A percentile compares a stretch with the other conserved stretches of the same genome.
Conservation (phyloP, 2,113 vertebrate species). For the Blennius ocellaris region DNA sequence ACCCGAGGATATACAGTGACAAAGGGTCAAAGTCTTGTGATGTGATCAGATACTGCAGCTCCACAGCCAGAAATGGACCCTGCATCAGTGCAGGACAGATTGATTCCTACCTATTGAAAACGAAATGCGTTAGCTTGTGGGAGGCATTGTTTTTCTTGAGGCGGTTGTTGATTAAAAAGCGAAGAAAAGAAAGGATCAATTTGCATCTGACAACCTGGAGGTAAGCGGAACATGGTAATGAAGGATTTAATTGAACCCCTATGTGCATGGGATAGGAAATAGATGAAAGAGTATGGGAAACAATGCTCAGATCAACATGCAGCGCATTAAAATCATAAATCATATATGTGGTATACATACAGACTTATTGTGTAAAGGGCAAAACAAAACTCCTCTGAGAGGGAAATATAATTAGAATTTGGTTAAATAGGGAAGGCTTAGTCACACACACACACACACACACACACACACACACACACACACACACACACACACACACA, state of each 20-base stretch:
- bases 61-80: conserved; percentile 43
- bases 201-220: conserved; percentile 68
- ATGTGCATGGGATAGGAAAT: conserved; percentile 38
- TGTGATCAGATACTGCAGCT: conserved; percentile 38
- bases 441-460: no score
- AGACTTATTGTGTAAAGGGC: conserved; percentile 19
- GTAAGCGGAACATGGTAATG: conserved; percentile 72
- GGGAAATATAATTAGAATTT: conserved; percentile 29
- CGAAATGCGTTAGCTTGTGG: conserved; percentile 57
- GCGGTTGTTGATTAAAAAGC: conserved; percentile 71
- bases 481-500: conserved; percentile 16
- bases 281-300: conserved; percentile 39
- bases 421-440: conserved; percentile 37
- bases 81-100: conserved; percentile 46
- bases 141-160: conserved; percentile 62
- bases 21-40: conserved; percentile 53
- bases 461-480: conserved; percentile 11
- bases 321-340: conserved; percentile 26
- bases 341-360: conserved; percentile 13
- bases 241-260: conserved; percentile 62
- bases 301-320: conserved; percentile 42
- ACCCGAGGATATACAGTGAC: conserved; percentile 38
- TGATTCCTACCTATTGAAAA: conserved; percentile 63
- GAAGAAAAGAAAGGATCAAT: conserved; percentile 61
- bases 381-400: conserved; percentile 12